phyloP scores from a whole-genome alignment of 2,888 invertebrate genomes.

The Elysia crispata region DNA sequence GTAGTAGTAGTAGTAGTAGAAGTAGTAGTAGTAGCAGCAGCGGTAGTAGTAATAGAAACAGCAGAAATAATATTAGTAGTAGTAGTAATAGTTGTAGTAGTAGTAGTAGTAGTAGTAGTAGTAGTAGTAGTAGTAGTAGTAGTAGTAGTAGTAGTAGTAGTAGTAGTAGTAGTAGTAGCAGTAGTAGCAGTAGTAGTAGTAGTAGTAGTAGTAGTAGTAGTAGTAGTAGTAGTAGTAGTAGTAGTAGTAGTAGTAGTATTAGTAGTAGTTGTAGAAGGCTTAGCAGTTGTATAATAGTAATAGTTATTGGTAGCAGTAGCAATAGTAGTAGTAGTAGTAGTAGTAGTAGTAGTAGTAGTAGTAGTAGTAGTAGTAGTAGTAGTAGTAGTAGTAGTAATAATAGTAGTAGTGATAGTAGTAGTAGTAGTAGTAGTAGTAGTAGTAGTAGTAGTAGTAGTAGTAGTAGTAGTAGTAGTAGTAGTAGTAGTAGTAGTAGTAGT shows the following conservation, averaged over 20 bases:
- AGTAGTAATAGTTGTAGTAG: too few relatives aligned
- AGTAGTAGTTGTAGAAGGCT: too few relatives aligned
- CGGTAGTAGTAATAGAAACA: background rate
- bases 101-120: background rate
- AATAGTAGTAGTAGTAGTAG: background rate
- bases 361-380: background rate
- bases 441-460: conserved; percentile 1
- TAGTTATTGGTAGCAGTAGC: background rate
- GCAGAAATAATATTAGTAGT: too few relatives aligned
- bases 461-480: background rate
- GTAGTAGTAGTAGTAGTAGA: background rate
- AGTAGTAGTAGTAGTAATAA: conserved; percentile 5
- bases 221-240: background rate
- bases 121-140: background rate
- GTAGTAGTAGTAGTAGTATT: too few relatives aligned
- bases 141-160: too few relatives aligned
- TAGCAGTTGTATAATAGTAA: background rate
- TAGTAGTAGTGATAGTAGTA: background rate
- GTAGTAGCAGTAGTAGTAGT: background rate
- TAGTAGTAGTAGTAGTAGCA: background rate
- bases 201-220: background rate
- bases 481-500: conserved; percentile 37
- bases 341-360: conserved; percentile 1
- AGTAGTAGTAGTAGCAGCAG: conserved; percentile 9
- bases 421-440: background rate